A percentile compares a stretch with the other conserved stretches of the same genome.
Evolutionary conservation across 35 echinoderm and acorn worm genomes (phyloP).

Genomic region (Lytechinus variegatus): DNA sequence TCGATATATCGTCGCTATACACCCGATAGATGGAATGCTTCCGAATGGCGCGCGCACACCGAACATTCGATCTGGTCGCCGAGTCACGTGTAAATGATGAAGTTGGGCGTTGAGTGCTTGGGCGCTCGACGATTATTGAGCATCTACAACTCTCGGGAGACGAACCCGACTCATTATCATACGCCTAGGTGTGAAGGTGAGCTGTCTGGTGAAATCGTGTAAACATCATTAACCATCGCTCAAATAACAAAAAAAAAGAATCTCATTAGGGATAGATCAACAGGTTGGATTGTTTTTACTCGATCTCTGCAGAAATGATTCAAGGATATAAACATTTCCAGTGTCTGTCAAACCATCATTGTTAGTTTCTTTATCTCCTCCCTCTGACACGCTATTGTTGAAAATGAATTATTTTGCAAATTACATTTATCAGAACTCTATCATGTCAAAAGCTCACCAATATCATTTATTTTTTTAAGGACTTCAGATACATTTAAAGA

Average conservation of each 20-base stretch:
- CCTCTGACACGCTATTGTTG: no score
- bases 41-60: not conserved
- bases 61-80: not conserved
- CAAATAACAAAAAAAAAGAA: not conserved
- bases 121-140: not conserved
- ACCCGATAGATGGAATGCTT: not conserved
- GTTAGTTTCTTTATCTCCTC: not conserved
- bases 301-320: not conserved
- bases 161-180: not conserved
- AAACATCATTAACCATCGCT: slow-evolving; percentile 3
- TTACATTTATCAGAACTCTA: no score
- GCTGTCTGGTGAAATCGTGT: not conserved
- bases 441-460: no score
- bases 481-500: no score
- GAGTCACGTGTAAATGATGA: not conserved
- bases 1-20: slow-evolving; percentile 2
- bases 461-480: no score
- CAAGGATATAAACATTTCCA: not conserved
- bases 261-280: not conserved
- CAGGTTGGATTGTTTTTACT: not conserved
- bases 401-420: no score
- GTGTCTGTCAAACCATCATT: not conserved
- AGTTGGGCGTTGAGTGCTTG: not conserved
- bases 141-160: not conserved
- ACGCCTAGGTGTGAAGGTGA: not conserved